A percentile compares a stretch with the other conserved stretches of the same genome.
These are phyloP conservation scores for Colistium nudipinnis DNA, from an alignment of 2,113 vertebrate genomes.

Conservation along the genomic window DNA sequence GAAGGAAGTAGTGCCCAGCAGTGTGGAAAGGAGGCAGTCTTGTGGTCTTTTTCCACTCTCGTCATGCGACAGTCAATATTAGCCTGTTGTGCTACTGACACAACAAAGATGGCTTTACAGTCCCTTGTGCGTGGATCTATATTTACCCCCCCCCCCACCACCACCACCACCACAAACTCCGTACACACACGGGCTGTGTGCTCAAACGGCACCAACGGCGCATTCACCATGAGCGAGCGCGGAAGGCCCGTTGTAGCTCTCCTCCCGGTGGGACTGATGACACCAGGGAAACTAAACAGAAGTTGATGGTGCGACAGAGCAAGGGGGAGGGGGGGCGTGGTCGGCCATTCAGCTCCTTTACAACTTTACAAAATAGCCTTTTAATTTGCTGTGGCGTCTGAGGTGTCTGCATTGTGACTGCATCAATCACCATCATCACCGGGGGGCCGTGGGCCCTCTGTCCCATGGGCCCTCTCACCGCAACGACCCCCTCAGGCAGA, in stretches of 20 bases:
- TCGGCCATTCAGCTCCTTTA: constrained; percentile 79
- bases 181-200: constrained; percentile 42
- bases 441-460: constrained; percentile 58
- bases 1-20: constrained; percentile 50
- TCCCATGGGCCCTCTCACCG: constrained; percentile 79
- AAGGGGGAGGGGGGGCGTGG: constrained; percentile 4
- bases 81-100: constrained; percentile 23
- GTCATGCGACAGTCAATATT: constrained; percentile 21
- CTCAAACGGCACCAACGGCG: constrained; percentile 41
- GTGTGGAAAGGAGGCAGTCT: neutral
- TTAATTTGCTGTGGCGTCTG: constrained; percentile 84
- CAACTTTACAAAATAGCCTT: constrained; percentile 86
- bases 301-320: constrained; percentile 68
- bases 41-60: neutral
- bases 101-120: constrained; percentile 12
- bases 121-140: constrained; percentile 25
- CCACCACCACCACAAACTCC: constrained; percentile 18
- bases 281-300: constrained; percentile 78
- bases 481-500: constrained; percentile 66
- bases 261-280: constrained; percentile 76
- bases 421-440: constrained; percentile 86
- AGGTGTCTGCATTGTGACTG: constrained; percentile 79
- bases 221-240: constrained; percentile 51
- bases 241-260: constrained; percentile 74
- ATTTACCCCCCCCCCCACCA: constrained; percentile 28